Conservation (phyloP, 2,888 invertebrate genomes). For the Monoplex corrugatus region DNA sequence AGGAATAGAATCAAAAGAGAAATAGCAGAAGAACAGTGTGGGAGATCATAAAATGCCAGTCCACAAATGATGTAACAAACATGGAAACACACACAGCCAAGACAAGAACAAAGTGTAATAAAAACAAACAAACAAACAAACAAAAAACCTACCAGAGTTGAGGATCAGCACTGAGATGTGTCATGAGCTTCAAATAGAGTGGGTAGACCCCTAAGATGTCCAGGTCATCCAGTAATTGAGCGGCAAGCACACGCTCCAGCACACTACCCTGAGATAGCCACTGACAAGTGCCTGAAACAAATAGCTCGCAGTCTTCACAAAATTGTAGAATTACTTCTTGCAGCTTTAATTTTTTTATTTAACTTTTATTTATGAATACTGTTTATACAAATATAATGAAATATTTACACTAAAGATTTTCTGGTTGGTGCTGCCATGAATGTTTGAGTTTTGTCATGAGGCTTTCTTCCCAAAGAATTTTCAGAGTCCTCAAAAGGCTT, state of each 20-base stretch:
- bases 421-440: too few species aligned
- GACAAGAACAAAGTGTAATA: not conserved
- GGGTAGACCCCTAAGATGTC: constrained; percentile 80
- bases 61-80: not conserved
- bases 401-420: too few species aligned
- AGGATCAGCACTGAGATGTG: constrained; percentile 63
- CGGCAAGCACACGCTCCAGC: constrained; percentile 85
- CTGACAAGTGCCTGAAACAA: constrained; percentile 45
- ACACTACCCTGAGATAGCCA: constrained; percentile 84
- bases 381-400: too few species aligned
- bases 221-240: constrained; percentile 85
- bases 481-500: too few species aligned
- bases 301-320: not conserved
- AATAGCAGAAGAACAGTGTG: too few species aligned
- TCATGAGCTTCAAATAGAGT: constrained; percentile 68
- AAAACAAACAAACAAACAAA: not conserved
- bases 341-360: too few species aligned
- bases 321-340: too few species aligned
- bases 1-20: too few species aligned
- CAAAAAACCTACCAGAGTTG: constrained; percentile 62
- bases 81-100: not conserved
- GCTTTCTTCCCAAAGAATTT: too few species aligned
- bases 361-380: too few species aligned
- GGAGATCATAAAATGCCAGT: too few species aligned
- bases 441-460: too few species aligned